A percentile compares a stretch with the other conserved stretches of the same genome.
Conservation (phyloP, 2,797 vertebrate genomes). For the Typhlichthys subterraneus region DNA sequence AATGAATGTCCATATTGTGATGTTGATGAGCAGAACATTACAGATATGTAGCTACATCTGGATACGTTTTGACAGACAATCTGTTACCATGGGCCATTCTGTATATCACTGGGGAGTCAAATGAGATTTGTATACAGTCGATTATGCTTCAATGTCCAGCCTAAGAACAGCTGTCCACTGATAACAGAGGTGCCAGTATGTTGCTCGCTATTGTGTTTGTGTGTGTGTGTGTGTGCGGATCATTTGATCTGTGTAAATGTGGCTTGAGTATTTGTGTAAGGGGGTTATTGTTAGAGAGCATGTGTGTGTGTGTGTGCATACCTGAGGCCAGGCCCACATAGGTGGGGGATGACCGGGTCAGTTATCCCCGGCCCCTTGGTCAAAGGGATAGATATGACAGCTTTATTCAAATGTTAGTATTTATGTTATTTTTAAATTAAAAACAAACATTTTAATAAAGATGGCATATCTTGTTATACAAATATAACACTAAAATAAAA, state of each 20-base stretch:
- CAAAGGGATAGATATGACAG: too few species aligned
- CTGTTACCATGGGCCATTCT: conserved; percentile 27
- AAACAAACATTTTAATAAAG: too few species aligned
- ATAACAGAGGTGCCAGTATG: conserved; percentile 20
- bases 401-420: too few species aligned
- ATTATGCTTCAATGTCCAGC: conserved; percentile 28
- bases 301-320: conserved; percentile 4
- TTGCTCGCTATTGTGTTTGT: not conserved
- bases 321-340: not conserved
- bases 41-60: conserved; percentile 14
- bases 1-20: not conserved
- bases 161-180: conserved; percentile 34
- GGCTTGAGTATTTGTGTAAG: not conserved
- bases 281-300: not conserved
- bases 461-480: too few species aligned
- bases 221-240: conserved; percentile 9
- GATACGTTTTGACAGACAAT: conserved; percentile 30
- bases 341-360: too few species aligned
- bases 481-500: too few species aligned
- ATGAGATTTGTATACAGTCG: conserved; percentile 2
- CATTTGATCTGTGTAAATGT: not conserved
- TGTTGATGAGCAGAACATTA: conserved; percentile 22
- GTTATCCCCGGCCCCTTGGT: too few species aligned
- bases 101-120: conserved; percentile 11
- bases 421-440: too few species aligned